Base-by-base conservation (phyloP, 2,888 invertebrate genomes). In the Galerucella nymphaeae region DNA sequence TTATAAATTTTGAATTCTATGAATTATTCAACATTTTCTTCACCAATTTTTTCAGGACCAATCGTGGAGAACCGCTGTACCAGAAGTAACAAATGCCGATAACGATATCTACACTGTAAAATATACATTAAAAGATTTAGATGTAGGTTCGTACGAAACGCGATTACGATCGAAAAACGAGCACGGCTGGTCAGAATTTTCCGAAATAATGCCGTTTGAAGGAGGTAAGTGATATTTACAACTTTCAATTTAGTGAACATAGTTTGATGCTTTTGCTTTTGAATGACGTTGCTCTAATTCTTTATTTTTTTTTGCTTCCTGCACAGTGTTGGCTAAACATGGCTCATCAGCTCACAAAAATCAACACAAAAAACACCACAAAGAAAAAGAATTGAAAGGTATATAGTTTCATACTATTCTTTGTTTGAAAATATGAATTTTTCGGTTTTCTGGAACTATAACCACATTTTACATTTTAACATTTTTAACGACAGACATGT, bases 101-200 rank as follows among this genome's bases (percentile, higher is more conserved):
- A 82, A 84, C 16, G 83, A 84, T 71, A 76, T 85, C 5, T 88
- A 87, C 80, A 81, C 82, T 0, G 84, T 88, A 13, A 84, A 84
- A 61, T 84, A 88, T 74, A 83, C 83, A 1, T 78, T 89, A 20
- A 81, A 80, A 66, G 83, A 84, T 72, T 80, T 88, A 66, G 84
- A 81, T 30, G 83, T 85, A 38, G 87, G 87, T 16, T 83, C 84
- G 14, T 89, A 89, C 77, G 87, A 88, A 75, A 87, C 86, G 1
- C 84, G 84, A 57, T 78, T 87, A 6, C 80, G 85, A 65, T 86
- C 88, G 0, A 79, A 81, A 74, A 89, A 88, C 78, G 73, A 77
- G 2, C 86, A 87, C 75, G 89, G 89, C 3, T 88, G 88, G 88
- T 88, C 88, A 2, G 84, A 86, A 9, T 83, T 81, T 70, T 87